These are phyloP conservation scores for Epistrophella euchroma DNA, from an alignment of 2,888 invertebrate genomes.

Conservation along the genomic window DNA sequence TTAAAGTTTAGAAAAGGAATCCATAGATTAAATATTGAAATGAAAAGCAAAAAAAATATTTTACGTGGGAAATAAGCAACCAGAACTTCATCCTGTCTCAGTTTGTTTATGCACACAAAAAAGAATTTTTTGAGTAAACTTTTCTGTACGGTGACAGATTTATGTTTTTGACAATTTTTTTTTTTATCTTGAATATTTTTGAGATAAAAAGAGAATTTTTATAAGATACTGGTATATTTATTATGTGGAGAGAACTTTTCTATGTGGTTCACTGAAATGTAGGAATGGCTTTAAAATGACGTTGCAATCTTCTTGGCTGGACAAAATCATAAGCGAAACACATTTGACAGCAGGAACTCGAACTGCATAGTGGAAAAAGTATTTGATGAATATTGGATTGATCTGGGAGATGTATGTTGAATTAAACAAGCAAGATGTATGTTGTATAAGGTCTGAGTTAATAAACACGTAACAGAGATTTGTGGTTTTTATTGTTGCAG, in stretches of 20 bases:
- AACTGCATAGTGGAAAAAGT: background rate
- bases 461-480: no score
- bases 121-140: conserved; percentile 44
- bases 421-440: no score
- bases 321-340: background rate
- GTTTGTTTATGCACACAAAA: conserved; percentile 60
- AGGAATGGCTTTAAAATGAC: background rate
- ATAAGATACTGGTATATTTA: background rate
- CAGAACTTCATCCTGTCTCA: conserved; percentile 60
- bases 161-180: conserved; percentile 60
- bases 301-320: background rate
- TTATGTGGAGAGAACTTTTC: background rate
- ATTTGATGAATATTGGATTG: no score
- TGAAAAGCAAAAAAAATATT: conserved; percentile 8
- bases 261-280: conserved; percentile 5
- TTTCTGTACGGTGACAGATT: conserved; percentile 60
- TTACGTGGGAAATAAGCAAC: conserved; percentile 23
- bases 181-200: conserved; percentile 15
- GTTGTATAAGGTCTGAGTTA: no score
- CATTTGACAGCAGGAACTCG: background rate
- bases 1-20: conserved; percentile 58
- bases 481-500: no score
- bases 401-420: no score
- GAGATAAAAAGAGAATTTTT: conserved; percentile 4
- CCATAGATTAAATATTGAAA: conserved; percentile 58